Evolutionary conservation across 2,113 vertebrate genomes (phyloP).

Genomic region (Ptilorrhoa leucosticta): DNA sequence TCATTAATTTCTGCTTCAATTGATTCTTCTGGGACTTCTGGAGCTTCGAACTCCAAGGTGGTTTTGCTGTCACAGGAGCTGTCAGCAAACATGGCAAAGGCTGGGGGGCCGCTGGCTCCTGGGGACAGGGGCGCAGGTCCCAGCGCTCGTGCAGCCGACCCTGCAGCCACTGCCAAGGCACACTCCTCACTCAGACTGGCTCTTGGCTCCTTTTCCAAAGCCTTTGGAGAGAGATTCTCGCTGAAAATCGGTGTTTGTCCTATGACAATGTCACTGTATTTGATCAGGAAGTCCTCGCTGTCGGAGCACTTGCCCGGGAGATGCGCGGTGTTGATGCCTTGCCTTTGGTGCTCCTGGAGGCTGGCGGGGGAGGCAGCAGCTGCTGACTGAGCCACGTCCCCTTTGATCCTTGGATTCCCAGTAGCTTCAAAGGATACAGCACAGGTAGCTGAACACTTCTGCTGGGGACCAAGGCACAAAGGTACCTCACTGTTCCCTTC

Average conservation of each 20-base stretch:
- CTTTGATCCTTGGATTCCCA: not conserved
- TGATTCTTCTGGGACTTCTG: not conserved
- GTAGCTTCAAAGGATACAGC: not conserved
- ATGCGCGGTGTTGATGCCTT: rapidly evolving
- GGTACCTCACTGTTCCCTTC: not conserved
- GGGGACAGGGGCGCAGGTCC: not conserved
- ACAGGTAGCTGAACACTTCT: not conserved
- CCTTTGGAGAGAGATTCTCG: not conserved
- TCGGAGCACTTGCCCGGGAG: not conserved
- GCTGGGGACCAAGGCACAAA: not conserved
- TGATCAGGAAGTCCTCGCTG: constrained; percentile 61
- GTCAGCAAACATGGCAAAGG: constrained; percentile 59
- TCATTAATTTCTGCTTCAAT: constrained; percentile 38
- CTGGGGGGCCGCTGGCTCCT: constrained; percentile 58
- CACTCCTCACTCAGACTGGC: not conserved
- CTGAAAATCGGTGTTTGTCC: constrained; percentile 62
- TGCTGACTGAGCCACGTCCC: not conserved
- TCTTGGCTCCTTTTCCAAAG: not conserved
- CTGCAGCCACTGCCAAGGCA: not conserved
- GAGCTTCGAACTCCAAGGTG: not conserved
- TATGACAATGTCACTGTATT: constrained; percentile 81
- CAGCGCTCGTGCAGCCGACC: not conserved
- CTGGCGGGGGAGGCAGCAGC: not conserved
- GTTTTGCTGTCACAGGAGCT: not conserved
- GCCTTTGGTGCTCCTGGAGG: not conserved